Evolutionary conservation across 1,140 invertebrate species (phyloP).

Genomic region (Reticulitermes speratus): DNA sequence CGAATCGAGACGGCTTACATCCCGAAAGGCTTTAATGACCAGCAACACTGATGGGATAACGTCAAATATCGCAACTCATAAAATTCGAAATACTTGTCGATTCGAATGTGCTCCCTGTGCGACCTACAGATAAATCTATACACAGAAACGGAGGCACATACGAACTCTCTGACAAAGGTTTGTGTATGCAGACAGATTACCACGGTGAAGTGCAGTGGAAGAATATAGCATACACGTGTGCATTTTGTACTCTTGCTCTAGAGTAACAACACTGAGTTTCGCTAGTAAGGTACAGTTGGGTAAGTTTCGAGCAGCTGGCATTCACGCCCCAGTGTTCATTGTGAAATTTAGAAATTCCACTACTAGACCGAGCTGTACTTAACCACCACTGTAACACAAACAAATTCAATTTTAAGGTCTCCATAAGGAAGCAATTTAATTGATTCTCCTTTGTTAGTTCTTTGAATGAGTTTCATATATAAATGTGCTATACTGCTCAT

Average conservation of each 20-base stretch:
- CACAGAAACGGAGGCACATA: too few species aligned
- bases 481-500: neutral
- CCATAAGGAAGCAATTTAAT: neutral
- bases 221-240: neutral
- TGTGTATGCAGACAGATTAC: too few species aligned
- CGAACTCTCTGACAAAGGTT: too few species aligned
- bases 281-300: neutral
- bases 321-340: neutral
- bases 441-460: neutral
- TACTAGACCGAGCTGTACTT: neutral
- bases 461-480: neutral
- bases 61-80: too few species aligned
- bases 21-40: too few species aligned
- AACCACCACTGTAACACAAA: neutral
- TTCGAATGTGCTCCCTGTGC: too few species aligned
- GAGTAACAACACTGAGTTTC: neutral
- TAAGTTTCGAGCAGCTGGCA: neutral
- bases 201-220: too few species aligned
- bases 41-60: too few species aligned
- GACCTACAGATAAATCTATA: too few species aligned
- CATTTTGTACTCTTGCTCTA: neutral
- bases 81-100: too few species aligned
- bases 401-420: slow-evolving; percentile 1
- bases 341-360: neutral
- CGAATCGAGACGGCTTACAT: too few species aligned